Evolutionary conservation across 23 tunicate species (phyloP), one percentile per base, ranked within the genome.

Genomic region (Styela clava): DNA sequence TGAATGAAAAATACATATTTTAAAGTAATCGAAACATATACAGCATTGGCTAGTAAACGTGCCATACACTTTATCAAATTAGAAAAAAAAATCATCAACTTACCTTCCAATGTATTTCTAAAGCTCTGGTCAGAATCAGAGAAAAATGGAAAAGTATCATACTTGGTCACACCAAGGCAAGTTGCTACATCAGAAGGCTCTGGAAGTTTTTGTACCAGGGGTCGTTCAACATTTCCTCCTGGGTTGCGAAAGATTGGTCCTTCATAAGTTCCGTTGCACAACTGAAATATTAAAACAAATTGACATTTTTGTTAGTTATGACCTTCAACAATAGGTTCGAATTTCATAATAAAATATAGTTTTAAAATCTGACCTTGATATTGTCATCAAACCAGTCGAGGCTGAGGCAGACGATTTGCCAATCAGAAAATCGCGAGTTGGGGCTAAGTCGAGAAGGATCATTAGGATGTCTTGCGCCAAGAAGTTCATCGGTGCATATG

Each of bases 361-460:
- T n/a, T n/a, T n/a, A n/a, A 44, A 44, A 5, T 5, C 56, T 71
- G 20, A 90, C 79, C 69, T 90, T 90, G n/a, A 90, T 69, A 69
- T 90, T 90, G 70, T 90, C 90, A 35, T 90, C 73, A 62, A 85
- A 90, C 96, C 96, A 90, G 26, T 90, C 90, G 74, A 90, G 78
- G 29, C 84, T 82, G 21, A 90, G 69, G 69, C 96, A 90, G 16
- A 90, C 70, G 27, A 90, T 86, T 32, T 90, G 74, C 96, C 96
- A 90, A 34, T 90, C 96, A 5, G 90, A 80, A 81, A 90, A 90
- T 35, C 89, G 34, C 3, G 96, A 90, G 70, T 64, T 82, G 23
- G 82, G 77, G 2, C 85, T 64, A 18, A 90, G 79, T 20, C 71
- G 67, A 22, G 86, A 74, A 2, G 63, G 82, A 61, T 90, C 86